Base-by-base conservation (phyloP, 2,113 vertebrate species). In the Acrocephalus arundinaceus region DNA sequence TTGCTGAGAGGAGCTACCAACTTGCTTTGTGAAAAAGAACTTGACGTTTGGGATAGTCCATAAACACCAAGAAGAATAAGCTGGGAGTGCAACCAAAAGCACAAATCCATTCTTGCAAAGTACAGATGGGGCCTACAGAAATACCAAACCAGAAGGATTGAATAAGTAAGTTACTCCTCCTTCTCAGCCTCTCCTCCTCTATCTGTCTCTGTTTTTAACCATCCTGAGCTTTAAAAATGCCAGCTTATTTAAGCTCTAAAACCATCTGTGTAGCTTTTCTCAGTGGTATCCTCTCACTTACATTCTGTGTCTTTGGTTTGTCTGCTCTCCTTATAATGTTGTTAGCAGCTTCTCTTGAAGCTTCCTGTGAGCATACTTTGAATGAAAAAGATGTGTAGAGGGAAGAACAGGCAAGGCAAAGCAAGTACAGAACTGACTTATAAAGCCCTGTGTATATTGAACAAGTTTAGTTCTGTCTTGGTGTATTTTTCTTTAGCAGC, bases 221-320 rank as follows among this genome's bases (percentile, higher is more conserved):
- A 68, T 41, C 17, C 63, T 43, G 23, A 89, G 93, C 70, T 96
- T 90, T 87, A 94, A 73, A 95, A 93, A 95, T 87, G 80, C 37
- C 75, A 90, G 67, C 4, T 68, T 93, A 94, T 95, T 93, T 89
- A 84, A 87, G 89, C 92, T 90, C 41, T 58, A 85, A 81, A 95
- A 90, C 90, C 80, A 95, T 92, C 80, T 93, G 76, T 83, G 51
- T 86, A 84, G 85, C 58, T 94, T 92, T 84, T 96, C 86, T 93
- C 85, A 72, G 86, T 62, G 31, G 80, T 70, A 89, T 65, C 76
- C 90, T 95, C 89, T 89, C 76, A 30, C 73, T 94, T 66, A 23
- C 7, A 65, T 73, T 62, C 70, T 87, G 25, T 93, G 93, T 82
- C 93, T 74, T 37, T 92, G 79, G 90, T 92, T 75, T 91, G 70